Evolutionary conservation across 1,140 invertebrate genomes (phyloP).

Genomic region (Drosophila busckii): DNA sequence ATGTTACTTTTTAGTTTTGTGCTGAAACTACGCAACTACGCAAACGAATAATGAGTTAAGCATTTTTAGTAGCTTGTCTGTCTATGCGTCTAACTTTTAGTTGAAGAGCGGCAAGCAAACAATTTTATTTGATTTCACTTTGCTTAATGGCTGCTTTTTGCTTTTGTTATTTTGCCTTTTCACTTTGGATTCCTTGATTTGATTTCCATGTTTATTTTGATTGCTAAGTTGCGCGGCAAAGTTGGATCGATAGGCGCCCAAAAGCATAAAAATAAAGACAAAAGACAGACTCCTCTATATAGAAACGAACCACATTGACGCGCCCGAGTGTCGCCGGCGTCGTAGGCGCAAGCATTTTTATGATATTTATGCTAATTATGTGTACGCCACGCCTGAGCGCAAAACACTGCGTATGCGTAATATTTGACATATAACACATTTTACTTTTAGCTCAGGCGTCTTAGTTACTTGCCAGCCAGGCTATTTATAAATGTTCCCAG

Average conservation of each 20-base stretch:
- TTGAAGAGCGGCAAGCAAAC: no score
- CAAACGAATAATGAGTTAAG: no score
- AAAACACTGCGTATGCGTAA: slow-evolving; percentile 55
- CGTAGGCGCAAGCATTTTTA: slow-evolving; percentile 32
- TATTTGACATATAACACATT: slow-evolving; percentile 42
- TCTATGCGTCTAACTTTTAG: no score
- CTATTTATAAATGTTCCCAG: no score
- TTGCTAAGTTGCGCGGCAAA: slow-evolving; percentile 11
- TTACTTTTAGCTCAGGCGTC: slow-evolving; percentile 38
- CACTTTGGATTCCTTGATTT: slow-evolving; percentile 55
- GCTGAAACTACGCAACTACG: no score
- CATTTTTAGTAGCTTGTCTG: no score
- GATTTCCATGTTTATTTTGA: slow-evolving; percentile 72
- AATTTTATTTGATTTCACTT: slow-evolving; percentile 58
- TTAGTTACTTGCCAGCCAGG: no score
- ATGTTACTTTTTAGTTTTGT: slow-evolving; percentile 17
- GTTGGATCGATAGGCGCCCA: slow-evolving; percentile 42
- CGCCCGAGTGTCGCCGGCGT: slow-evolving; percentile 42
- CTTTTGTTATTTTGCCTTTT: slow-evolving; percentile 1
- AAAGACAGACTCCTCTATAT: slow-evolving; percentile 5
- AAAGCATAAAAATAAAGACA: slow-evolving; percentile 8
- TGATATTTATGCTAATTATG: slow-evolving; percentile 69
- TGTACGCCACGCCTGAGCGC: slow-evolving; percentile 28
- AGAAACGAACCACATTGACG: slow-evolving; percentile 30
- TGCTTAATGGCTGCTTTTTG: slow-evolving; percentile 5